Percentiles rank a stretch among this genome's conserved stretches.
Evolutionary conservation across 2,113 vertebrate species (phyloP).

Genomic region (Ochotona curzoniae): DNA sequence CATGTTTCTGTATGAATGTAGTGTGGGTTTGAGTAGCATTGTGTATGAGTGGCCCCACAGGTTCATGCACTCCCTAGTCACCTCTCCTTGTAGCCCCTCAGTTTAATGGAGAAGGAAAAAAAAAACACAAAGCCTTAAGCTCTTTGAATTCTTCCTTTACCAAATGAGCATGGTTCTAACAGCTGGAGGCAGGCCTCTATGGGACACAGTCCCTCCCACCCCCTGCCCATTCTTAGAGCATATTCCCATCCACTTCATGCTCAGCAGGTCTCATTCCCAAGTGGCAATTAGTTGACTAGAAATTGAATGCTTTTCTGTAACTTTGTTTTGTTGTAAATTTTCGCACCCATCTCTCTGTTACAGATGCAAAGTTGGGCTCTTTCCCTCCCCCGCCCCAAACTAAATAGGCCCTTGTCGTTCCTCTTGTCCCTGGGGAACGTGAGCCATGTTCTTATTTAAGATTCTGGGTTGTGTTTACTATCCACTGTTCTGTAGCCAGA

Average conservation of each 20-base stretch:
- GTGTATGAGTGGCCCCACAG: conserved; percentile 90
- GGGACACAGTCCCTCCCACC: conserved; percentile 41
- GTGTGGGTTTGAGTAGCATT: conserved; percentile 88
- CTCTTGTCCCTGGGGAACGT: conserved; percentile 80
- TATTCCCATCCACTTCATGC: conserved; percentile 74
- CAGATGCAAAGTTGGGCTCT: conserved; percentile 92
- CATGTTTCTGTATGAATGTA: conserved; percentile 93
- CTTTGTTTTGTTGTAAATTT: conserved; percentile 90
- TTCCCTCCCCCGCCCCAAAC: conserved; percentile 81
- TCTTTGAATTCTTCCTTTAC: conserved; percentile 93
- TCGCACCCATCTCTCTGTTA: conserved; percentile 85
- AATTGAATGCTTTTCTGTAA: conserved; percentile 90
- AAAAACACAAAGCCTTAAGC: conserved; percentile 96
- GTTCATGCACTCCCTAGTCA: conserved; percentile 89
- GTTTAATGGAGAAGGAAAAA: conserved; percentile 65
- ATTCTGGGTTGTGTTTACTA: conserved; percentile 80
- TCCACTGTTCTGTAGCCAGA: conserved; percentile 85
- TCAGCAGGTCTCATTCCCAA: conserved; percentile 82
- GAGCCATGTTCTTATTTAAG: conserved; percentile 83
- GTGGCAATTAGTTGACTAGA: conserved; percentile 90
- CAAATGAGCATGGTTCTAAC: conserved; percentile 91
- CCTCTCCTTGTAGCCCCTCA: conserved; percentile 90
- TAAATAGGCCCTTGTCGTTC: conserved; percentile 72
- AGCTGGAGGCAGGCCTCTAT: conserved; percentile 76
- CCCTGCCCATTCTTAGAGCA: background rate